Conservation (phyloP, 2,888 invertebrate genomes). For the Leptopterna dolabrata region DNA sequence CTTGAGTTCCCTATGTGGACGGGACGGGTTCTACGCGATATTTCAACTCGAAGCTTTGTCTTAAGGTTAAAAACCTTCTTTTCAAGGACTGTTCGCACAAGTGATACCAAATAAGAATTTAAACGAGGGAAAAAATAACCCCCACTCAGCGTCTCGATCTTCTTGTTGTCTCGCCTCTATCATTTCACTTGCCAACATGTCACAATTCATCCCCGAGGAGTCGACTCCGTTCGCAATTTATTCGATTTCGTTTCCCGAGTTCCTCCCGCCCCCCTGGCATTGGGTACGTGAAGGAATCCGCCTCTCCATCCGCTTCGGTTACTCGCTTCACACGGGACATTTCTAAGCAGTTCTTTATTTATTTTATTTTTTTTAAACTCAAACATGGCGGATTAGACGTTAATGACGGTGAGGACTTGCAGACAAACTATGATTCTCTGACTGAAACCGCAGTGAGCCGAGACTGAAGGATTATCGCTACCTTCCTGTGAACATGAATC, state of each 20-base stretch:
- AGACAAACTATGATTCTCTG: neutral
- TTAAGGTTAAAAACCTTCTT: neutral
- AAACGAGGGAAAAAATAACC: neutral
- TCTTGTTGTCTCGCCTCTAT: slow-evolving; percentile 10
- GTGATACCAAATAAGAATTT: slow-evolving; percentile 11
- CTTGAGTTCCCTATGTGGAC: neutral
- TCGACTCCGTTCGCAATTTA: neutral
- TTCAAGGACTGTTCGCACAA: slow-evolving; percentile 11
- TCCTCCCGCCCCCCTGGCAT: neutral
- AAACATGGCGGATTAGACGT: neutral
- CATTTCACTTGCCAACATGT: slow-evolving; percentile 34
- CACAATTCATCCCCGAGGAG: slow-evolving; percentile 16
- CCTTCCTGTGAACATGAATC: neutral
- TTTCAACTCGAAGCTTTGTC: slow-evolving; percentile 11
- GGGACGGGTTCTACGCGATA: neutral
- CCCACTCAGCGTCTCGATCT: neutral
- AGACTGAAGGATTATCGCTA: neutral
- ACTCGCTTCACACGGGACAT: neutral
- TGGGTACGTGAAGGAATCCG: neutral
- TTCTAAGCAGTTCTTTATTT: slow-evolving; percentile 4
- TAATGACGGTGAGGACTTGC: neutral
- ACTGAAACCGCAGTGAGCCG: neutral
- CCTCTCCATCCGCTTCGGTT: neutral
- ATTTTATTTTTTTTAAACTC: neutral
- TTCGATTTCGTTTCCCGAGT: neutral